Conservation (phyloP, 1,140 invertebrate genomes). For the Caerostris extrusa region DNA sequence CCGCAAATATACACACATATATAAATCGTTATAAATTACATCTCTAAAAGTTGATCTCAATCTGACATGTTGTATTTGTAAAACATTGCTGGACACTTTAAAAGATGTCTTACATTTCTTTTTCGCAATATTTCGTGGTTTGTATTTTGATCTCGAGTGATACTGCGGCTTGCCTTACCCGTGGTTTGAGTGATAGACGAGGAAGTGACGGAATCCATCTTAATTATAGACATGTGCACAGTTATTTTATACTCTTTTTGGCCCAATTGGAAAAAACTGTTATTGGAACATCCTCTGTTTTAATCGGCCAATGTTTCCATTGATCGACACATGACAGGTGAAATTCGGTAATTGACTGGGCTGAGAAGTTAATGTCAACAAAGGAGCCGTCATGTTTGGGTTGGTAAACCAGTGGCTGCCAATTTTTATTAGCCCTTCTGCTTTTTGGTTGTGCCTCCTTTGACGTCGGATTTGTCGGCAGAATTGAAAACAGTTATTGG, state of each 20-base stretch:
- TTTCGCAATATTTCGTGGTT: not conserved
- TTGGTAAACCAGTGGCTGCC: constrained; percentile 32
- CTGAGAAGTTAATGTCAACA: constrained; percentile 52
- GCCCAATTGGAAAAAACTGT: constrained; percentile 15
- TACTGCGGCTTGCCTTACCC: constrained; percentile 18
- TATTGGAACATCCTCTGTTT: constrained; percentile 3
- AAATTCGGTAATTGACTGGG: constrained; percentile 42
- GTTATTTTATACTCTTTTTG: constrained; percentile 35
- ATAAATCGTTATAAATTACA: constrained; percentile 19
- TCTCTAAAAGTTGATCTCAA: not conserved
- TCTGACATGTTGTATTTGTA: constrained; percentile 26
- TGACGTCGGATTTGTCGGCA: constrained; percentile 14
- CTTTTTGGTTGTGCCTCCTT: not conserved
- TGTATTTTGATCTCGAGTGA: not conserved
- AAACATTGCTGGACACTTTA: constrained; percentile 12
- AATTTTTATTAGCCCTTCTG: constrained; percentile 39
- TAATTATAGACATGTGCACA: constrained; percentile 9
- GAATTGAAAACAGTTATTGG: constrained; percentile 32
- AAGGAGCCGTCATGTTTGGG: constrained; percentile 40
- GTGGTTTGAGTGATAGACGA: constrained; percentile 18
- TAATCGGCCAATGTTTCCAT: constrained; percentile 23
- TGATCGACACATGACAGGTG: constrained; percentile 48
- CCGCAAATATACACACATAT: constrained; percentile 3
- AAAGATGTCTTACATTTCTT: constrained; percentile 31
- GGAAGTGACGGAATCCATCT: constrained; percentile 21